These are phyloP conservation scores for Copsychus sechellarum DNA, from an alignment of 2,113 vertebrate genomes.

Conservation along the genomic window DNA sequence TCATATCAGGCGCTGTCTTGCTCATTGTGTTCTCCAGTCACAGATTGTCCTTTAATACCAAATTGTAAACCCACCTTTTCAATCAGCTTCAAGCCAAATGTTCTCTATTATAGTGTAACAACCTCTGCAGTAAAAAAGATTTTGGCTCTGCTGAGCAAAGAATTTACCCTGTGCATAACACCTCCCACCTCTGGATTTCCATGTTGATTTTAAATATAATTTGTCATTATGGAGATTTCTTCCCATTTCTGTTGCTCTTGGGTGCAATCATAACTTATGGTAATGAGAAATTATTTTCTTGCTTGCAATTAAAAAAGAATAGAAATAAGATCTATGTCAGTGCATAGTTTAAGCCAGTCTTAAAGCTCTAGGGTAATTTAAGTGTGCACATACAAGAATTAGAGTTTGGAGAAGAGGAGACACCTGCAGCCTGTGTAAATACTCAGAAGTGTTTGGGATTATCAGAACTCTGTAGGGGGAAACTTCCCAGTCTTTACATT, in stretches of 20 bases:
- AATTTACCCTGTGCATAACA: background rate
- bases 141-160: background rate
- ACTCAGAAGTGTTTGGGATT: background rate
- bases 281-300: background rate
- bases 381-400: background rate
- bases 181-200: background rate
- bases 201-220: background rate
- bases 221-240: background rate
- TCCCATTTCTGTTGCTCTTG: background rate
- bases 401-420: background rate
- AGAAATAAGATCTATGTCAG: background rate
- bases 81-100: background rate
- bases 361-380: background rate
- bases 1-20: background rate
- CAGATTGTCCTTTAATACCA: background rate
- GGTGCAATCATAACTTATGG: background rate
- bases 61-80: background rate
- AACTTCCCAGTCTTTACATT: background rate
- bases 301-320: background rate
- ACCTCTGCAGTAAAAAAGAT: background rate
- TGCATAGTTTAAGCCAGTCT: background rate
- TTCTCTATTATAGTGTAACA: background rate
- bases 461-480: background rate
- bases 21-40: background rate
- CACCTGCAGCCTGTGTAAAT: background rate